Conservation (phyloP, 2,797 vertebrate genomes). For the Uromys caudimaculatus region DNA sequence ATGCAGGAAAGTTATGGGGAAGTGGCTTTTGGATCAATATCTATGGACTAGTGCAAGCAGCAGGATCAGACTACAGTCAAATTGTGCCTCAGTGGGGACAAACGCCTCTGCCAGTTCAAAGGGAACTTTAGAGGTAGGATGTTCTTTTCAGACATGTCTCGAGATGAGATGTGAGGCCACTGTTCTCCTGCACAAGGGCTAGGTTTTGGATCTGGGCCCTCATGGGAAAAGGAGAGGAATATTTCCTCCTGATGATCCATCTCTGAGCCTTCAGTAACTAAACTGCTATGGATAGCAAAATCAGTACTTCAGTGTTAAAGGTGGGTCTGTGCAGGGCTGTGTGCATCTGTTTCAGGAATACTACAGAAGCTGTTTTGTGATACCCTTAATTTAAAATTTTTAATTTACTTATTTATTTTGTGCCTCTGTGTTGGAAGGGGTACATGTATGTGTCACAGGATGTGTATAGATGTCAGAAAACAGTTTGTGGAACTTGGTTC, state of each 20-base stretch:
- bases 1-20: not conserved
- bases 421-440: not conserved
- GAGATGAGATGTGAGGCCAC: not conserved
- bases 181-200: not conserved
- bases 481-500: not conserved
- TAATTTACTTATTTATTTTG: not conserved
- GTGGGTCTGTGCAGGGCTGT: not conserved
- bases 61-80: not conserved
- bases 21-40: not conserved
- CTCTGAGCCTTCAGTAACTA: not conserved
- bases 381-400: not conserved
- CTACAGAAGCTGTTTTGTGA: not conserved
- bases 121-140: not conserved
- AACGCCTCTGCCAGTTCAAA: not conserved
- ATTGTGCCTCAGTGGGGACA: not conserved
- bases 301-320: conserved; percentile 5
- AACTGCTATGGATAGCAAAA: not conserved
- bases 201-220: not conserved
- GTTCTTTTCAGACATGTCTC: conserved; percentile 27
- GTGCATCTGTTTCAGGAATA: conserved; percentile 11
- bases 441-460: not conserved
- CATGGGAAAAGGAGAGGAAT: not conserved
- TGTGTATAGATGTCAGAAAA: not conserved
- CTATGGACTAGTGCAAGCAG: not conserved
- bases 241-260: not conserved